Evolutionary conservation across 1,140 invertebrate species (phyloP), one percentile per base, ranked within the genome.

Genomic region (Aphelinus atriplicis): DNA sequence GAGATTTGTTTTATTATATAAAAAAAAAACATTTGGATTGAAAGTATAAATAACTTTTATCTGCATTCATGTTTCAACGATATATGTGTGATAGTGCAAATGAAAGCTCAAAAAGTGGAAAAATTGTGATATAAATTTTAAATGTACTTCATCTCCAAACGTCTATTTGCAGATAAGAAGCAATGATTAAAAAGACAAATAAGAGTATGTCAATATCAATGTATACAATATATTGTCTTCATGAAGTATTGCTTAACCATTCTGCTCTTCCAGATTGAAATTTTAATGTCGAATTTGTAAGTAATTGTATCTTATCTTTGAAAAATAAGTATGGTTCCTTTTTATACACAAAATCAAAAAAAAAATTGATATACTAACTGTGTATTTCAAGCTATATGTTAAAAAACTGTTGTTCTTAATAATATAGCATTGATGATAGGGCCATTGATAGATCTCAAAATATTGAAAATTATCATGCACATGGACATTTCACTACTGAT

Each of bases 51-150:
- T 61, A 61, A 60, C 7, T 69, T 69, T 70, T 57, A 51, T 60
- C n/a, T 68, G 57, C 46, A 61, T 70, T 70, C 47, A 61, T 50
- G 9, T 73, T 72, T 43, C 73, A 73, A 76, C 71, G 64, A 61
- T 74, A 65, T 56, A 72, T 68, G 69, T 72, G 51, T 74, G 72
- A 75, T 75, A 81, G 51, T 79, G 9, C 65, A 62, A 78, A 73
- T 70, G 46, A 67, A 76, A 71, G 67, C 48, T 75, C 6, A 57
- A 71, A 45, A 70, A 77, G 76, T 79, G 76, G 77, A 57, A 79
- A 71, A 78, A 77, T 78, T 79, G 76, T 78, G 77, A 78, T 81
- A 79, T 78, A 73, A 73, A 73, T 75, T 66, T 77, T 78, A 77
- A 73, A 78, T 77, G 73, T 77, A 73, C 62, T 78, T 78, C 76